phyloP scores from a whole-genome alignment of 2,888 invertebrate species.

The Cactoblastis cactorum region DNA sequence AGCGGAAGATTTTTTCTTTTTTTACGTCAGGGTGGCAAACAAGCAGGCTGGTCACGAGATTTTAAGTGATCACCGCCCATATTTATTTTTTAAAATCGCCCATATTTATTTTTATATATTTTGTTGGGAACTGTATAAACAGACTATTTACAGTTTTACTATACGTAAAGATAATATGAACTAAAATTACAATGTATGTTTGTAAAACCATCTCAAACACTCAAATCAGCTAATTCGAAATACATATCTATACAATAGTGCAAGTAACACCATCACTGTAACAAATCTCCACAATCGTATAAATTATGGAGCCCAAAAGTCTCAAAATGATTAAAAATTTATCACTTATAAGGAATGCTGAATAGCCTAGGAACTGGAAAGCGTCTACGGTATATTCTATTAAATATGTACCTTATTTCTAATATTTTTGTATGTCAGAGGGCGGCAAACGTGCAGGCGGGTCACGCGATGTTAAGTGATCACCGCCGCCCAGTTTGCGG shows the following conservation, averaged over 20 bases:
- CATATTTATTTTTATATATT: too few species aligned
- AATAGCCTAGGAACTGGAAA: constrained; percentile 28
- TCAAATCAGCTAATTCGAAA: background rate
- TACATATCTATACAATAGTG: background rate
- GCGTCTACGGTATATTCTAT: constrained; percentile 21
- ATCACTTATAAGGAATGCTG: constrained; percentile 27
- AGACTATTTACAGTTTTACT: too few species aligned
- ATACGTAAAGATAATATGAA: background rate
- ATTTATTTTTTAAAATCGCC: too few species aligned
- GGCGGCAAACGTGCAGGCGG: too few species aligned
- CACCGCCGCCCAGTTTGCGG: too few species aligned
- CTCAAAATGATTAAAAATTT: constrained; percentile 25
- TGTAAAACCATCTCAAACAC: background rate
- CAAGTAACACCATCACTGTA: background rate
- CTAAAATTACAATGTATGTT: background rate
- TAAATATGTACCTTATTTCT: constrained; percentile 13
- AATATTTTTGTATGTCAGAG: too few species aligned
- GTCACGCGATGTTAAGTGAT: too few species aligned
- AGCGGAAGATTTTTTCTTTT: too few species aligned
- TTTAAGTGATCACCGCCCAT: too few species aligned
- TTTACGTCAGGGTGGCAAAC: too few species aligned
- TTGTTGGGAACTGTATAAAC: too few species aligned
- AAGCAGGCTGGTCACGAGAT: too few species aligned
- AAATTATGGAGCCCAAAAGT: constrained; percentile 35
- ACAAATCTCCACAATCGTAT: constrained; percentile 39